Conservation (phyloP, 1,140 invertebrate species). For the Micrasema minimum region DNA sequence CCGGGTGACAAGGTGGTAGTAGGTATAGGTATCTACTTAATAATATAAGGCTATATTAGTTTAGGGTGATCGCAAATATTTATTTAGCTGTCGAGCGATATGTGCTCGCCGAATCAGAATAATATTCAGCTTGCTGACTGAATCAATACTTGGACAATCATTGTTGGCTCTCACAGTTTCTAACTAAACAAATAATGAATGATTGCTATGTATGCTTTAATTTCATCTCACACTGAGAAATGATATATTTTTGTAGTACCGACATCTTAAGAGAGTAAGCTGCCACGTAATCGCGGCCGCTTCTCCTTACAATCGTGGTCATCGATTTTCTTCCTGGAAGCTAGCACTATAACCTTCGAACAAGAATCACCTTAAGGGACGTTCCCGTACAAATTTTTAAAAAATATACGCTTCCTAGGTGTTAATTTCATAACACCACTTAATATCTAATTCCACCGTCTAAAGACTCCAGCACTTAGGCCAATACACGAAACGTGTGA, state of each 20-base stretch:
- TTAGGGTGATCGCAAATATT: neutral
- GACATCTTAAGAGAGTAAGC: neutral
- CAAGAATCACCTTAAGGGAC: too few species aligned
- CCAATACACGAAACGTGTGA: neutral
- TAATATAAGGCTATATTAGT: neutral
- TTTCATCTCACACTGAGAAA: too few species aligned
- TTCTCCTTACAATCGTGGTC: too few species aligned
- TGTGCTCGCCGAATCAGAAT: neutral
- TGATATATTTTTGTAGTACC: neutral
- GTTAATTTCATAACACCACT: too few species aligned
- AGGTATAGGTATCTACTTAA: neutral
- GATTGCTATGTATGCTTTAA: too few species aligned
- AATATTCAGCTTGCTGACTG: conserved; percentile 4
- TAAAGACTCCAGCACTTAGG: too few species aligned
- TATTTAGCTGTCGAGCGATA: conserved; percentile 1
- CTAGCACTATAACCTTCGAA: neutral
- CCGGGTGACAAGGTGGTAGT: too few species aligned
- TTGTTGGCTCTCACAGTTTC: conserved; percentile 2
- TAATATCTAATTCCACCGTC: too few species aligned
- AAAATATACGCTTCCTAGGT: too few species aligned
- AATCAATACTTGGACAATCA: neutral
- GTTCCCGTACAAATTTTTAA: too few species aligned
- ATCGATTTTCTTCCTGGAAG: neutral
- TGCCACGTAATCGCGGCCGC: too few species aligned
- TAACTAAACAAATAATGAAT: too few species aligned